Conservation (phyloP, 2,888 invertebrate species). For the Drosophila seclusa region DNA sequence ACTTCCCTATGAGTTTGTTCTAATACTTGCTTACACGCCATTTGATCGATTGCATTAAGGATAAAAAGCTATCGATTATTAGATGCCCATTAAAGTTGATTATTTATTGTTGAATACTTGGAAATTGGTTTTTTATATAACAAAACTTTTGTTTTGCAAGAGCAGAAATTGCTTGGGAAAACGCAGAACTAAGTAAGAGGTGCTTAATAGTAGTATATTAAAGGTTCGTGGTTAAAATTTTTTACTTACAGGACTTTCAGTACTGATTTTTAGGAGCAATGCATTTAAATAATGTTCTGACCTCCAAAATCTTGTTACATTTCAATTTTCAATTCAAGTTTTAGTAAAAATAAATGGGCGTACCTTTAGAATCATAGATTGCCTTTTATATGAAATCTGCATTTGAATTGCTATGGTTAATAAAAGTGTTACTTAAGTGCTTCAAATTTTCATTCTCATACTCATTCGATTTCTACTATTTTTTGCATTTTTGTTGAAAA, state of each 20-base stretch:
- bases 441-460: not conserved
- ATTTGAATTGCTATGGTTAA: not conserved
- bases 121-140: not conserved
- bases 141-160: not conserved
- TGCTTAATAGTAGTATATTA: not conserved
- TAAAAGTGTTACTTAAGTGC: not conserved
- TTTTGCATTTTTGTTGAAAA: not conserved
- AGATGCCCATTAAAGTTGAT: not conserved
- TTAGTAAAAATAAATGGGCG: not conserved
- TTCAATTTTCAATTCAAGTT: not conserved
- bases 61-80: not conserved
- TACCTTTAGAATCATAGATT: not conserved
- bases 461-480: not conserved
- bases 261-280: not conserved
- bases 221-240: not conserved
- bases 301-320: rapidly evolving
- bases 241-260: too few species aligned
- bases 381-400: not conserved
- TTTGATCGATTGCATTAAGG: not conserved
- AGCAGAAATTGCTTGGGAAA: not conserved
- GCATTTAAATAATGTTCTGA: not conserved
- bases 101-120: not conserved
- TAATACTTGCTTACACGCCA: not conserved
- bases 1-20: not conserved
- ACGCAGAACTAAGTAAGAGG: not conserved